Evolutionary conservation across 2,113 vertebrate genomes (phyloP).

Genomic region (Acinonyx jubatus): DNA sequence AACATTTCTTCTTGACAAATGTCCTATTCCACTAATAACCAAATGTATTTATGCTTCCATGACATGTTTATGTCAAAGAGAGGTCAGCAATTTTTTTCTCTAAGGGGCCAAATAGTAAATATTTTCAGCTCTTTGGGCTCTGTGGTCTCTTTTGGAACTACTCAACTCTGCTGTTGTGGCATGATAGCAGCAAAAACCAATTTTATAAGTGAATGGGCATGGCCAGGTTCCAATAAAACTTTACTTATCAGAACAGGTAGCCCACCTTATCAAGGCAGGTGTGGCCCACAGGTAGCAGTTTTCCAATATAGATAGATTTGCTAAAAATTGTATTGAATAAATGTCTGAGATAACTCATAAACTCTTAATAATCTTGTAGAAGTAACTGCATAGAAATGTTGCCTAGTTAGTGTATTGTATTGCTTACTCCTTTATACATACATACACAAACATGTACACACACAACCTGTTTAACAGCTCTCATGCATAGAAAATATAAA

Average conservation of each 20-base stretch:
- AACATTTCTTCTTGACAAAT: not conserved
- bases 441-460: not conserved
- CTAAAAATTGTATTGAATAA: not conserved
- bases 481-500: not conserved
- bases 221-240: not conserved
- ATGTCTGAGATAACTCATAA: not conserved
- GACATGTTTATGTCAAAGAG: not conserved
- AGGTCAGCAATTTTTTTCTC: not conserved
- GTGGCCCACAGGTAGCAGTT: not conserved
- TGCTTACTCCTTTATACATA: not conserved
- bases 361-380: not conserved
- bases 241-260: not conserved
- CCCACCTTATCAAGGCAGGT: not conserved
- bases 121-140: not conserved
- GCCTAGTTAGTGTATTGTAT: not conserved
- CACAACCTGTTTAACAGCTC: not conserved
- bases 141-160: not conserved
- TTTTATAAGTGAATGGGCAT: not conserved
- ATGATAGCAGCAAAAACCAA: not conserved
- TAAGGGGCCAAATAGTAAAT: not conserved
- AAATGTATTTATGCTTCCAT: not conserved
- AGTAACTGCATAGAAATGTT: not conserved
- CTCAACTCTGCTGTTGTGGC: not conserved
- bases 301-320: not conserved
- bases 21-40: not conserved